Base-by-base conservation (phyloP, 1,140 invertebrate species). In the Drosophila obscura region DNA sequence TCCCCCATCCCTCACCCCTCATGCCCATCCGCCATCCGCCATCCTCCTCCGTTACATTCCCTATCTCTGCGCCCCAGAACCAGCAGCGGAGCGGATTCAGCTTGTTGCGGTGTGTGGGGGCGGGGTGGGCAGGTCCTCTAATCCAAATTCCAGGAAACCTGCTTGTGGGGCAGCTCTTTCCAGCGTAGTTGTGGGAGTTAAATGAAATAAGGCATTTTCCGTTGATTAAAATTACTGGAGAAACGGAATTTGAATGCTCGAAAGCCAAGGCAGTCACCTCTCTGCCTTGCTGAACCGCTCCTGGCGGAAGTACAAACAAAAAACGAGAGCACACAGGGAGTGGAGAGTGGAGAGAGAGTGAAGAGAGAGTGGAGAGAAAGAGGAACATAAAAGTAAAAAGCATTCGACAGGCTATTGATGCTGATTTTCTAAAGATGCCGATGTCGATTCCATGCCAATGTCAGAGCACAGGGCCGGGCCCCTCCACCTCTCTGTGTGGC, bases 321-420 rank as follows among this genome's bases (percentile, higher is more conserved):
- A 19, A 57, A 49, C 22, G 4, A 39, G 35, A 11, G 13, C 35
- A 39, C 39, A 19, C 19, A 19, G 19, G 19, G 1, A 19, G 19
- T 1, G 19, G 19, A 19, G 19, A 19, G 16, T 16, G 16, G 16
- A 1, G 16, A 9, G 45, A 26, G 48, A 28, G n/a, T n/a, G n/a
- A n/a, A n/a, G 31, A 39, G 79, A 13, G 35, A 13, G 11, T 1
- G 35, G 1, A 39, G 35, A 39, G 35, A 39, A 41, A 43, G 43
- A 52, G 41, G 45, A 60, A 75, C 56, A 74, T 60, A 61, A 81
- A 74, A 81, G 68, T 62, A 77, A 72, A 72, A 78, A 82, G 48
- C 78, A 88, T 87, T 82, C 82, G 82, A 87, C 82, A 66, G 66
- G 79, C 82, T 79, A 88, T 87, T 87, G 82, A 87, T 87, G 82